Conservation (phyloP, 2,113 vertebrate genomes). For the Atractosteus spatula region DNA sequence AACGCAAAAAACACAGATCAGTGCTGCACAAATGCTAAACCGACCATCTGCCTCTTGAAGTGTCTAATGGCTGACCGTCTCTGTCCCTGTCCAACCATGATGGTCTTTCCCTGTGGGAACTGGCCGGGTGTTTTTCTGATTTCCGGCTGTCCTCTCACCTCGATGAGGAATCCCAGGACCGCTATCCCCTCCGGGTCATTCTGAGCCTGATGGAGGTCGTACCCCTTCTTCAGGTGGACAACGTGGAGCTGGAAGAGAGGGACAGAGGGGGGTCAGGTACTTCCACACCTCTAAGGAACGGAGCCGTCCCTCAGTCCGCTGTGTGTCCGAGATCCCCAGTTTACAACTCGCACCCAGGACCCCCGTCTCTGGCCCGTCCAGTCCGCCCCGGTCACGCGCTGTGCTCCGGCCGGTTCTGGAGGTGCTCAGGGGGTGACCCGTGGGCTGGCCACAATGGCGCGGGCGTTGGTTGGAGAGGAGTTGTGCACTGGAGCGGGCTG, state of each 20-base stretch:
- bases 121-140: not conserved
- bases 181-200: constrained; percentile 46
- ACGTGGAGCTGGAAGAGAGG: constrained; percentile 58
- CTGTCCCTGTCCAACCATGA: not conserved
- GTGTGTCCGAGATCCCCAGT: not conserved
- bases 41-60: not conserved
- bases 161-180: constrained; percentile 58
- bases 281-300: no score
- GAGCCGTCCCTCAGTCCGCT: no score
- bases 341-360: not conserved
- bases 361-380: not conserved
- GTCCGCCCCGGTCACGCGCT: not conserved
- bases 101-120: no score
- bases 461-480: no score
- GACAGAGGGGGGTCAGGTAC: not conserved
- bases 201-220: constrained; percentile 8
- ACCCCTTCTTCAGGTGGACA: constrained; percentile 45
- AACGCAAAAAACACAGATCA: no score
- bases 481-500: no score
- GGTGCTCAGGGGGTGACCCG: no score
- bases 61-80: not conserved
- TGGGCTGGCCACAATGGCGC: no score
- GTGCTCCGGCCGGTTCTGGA: no score
- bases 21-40: not conserved
- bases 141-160: constrained; percentile 32